Evolutionary conservation across 2,797 vertebrate genomes (phyloP).

Genomic region (Tinamus major): DNA sequence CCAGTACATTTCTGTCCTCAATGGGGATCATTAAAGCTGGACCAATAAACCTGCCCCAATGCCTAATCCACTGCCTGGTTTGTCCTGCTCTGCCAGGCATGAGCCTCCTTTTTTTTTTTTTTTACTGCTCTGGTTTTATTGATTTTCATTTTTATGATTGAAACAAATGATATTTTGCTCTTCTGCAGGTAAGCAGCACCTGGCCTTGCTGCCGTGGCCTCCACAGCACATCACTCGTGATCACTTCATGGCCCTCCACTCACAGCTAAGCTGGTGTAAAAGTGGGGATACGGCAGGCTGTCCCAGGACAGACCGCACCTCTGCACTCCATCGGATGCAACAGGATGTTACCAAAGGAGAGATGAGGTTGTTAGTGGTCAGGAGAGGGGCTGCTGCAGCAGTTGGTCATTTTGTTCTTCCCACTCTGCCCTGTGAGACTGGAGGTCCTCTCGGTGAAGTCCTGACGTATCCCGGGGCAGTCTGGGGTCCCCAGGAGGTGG

Average conservation of each 20-base stretch:
- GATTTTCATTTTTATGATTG: neutral
- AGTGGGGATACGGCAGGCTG: neutral
- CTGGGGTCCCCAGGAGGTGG: neutral
- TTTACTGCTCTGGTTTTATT: neutral
- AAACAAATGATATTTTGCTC: neutral
- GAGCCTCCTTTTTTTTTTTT: neutral
- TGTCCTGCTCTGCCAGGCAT: neutral
- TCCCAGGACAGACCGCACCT: neutral
- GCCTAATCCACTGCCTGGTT: neutral
- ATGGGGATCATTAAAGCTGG: neutral
- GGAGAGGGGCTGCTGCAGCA: neutral
- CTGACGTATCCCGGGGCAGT: neutral
- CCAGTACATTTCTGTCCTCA: neutral
- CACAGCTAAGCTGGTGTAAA: neutral
- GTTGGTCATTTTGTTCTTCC: neutral
- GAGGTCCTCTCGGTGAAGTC: neutral
- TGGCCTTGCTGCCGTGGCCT: neutral
- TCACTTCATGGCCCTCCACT: neutral
- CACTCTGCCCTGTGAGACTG: fast-evolving
- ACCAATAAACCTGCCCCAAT: neutral
- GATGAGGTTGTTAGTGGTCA: neutral
- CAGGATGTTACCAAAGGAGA: neutral
- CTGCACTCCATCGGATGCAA: neutral
- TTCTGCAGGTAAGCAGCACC: neutral
- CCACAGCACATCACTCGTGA: neutral